phyloP scores from a whole-genome alignment of 2,113 vertebrate species.

The Apistogramma diplotaenia region DNA sequence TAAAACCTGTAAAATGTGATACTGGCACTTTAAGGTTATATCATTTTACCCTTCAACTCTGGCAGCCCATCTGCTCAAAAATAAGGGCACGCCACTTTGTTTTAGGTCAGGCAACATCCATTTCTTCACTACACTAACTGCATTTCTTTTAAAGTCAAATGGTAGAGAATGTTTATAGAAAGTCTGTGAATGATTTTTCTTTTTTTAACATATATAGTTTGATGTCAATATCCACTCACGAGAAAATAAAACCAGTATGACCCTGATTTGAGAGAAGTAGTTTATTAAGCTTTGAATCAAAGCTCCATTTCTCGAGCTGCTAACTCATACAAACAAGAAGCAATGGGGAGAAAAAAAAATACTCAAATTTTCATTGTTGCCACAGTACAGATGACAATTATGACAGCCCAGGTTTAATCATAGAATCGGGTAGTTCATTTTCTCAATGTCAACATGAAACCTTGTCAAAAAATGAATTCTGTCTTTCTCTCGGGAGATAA shows the following conservation, averaged over 20 bases:
- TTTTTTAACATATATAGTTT: not conserved
- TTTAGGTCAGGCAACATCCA: constrained; percentile 34
- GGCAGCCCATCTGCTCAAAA: constrained; percentile 62
- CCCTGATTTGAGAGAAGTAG: not conserved
- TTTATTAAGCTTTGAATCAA: constrained; percentile 37
- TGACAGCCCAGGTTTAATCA: constrained; percentile 86
- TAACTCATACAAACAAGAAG: constrained; percentile 53
- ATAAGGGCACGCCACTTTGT: constrained; percentile 40
- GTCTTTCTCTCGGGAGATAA: constrained; percentile 84
- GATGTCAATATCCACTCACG: not conserved
- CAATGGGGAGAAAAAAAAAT: constrained; percentile 62
- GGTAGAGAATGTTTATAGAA: not conserved
- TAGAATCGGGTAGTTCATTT: constrained; percentile 88
- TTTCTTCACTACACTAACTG: not conserved
- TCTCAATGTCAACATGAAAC: constrained; percentile 91
- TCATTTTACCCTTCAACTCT: constrained; percentile 70
- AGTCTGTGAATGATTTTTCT: not conserved
- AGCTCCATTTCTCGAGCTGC: constrained; percentile 26
- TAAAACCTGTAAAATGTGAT: constrained; percentile 79
- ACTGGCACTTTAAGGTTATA: constrained; percentile 77
- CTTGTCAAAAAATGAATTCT: constrained; percentile 87
- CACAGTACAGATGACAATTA: constrained; percentile 84
- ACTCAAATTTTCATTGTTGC: constrained; percentile 77
- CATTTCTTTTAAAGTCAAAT: constrained; percentile 5
- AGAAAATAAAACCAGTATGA: not conserved